These are phyloP conservation scores for Meloidogyne exigua DNA, from an alignment of 1,140 invertebrate genomes.

Conservation along the genomic window DNA sequence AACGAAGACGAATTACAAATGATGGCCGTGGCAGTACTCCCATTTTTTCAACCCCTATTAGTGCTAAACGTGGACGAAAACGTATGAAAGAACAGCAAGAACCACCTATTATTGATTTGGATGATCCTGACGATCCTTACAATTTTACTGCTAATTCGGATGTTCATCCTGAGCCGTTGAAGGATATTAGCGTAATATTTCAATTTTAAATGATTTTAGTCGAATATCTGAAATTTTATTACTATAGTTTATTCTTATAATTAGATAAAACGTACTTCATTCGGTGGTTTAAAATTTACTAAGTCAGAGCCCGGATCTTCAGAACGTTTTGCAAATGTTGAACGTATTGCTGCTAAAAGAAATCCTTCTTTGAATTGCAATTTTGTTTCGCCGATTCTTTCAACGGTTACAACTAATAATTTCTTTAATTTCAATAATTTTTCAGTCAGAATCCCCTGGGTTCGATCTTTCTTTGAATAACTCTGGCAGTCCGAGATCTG, in stretches of 20 bases:
- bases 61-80: not conserved
- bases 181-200: slow-evolving; percentile 44
- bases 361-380: slow-evolving; percentile 1
- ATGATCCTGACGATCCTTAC: slow-evolving; percentile 47
- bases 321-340: slow-evolving; percentile 46
- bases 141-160: slow-evolving; percentile 49
- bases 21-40: too few relatives aligned
- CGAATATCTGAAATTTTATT: too few relatives aligned
- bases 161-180: slow-evolving; percentile 56
- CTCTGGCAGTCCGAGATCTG: not conserved
- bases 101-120: not conserved
- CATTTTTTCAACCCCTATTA: not conserved
- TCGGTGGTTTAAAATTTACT: slow-evolving; percentile 38
- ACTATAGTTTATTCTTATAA: too few relatives aligned
- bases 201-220: not conserved
- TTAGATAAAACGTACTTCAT: slow-evolving; percentile 35
- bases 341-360: slow-evolving; percentile 38
- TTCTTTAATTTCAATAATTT: too few relatives aligned
- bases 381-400: not conserved
- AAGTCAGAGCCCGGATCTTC: slow-evolving; percentile 32
- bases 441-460: not conserved
- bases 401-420: not conserved
- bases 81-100: not conserved
- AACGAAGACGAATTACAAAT: too few relatives aligned
- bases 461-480: not conserved